A percentile compares a stretch with the other conserved stretches of the same genome.
Conservation (phyloP, 2,888 invertebrate species). For the Orchestes rusci region DNA sequence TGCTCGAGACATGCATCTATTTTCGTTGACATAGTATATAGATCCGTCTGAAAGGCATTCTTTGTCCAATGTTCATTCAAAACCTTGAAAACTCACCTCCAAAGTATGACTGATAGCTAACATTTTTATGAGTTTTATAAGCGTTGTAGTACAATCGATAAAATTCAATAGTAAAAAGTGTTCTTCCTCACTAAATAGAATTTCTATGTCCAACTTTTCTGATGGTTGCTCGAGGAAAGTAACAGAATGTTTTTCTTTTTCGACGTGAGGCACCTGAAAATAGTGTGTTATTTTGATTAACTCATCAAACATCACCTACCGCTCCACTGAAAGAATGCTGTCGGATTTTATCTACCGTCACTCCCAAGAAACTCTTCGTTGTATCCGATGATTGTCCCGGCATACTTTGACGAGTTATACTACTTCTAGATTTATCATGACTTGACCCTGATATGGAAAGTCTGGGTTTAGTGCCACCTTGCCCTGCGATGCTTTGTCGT, state of each 20-base stretch:
- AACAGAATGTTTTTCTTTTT: conserved; percentile 35
- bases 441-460: conserved; percentile 35
- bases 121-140: conserved; percentile 75
- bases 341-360: conserved; percentile 41
- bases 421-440: conserved; percentile 41
- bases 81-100: conserved; percentile 39
- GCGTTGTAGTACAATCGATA: conserved; percentile 74
- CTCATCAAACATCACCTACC: conserved; percentile 23
- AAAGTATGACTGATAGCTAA: conserved; percentile 56
- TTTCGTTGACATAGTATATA: conserved; percentile 68
- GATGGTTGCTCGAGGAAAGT: conserved; percentile 39
- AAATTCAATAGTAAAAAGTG: conserved; percentile 64
- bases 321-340: conserved; percentile 44
- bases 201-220: conserved; percentile 38
- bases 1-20: conserved; percentile 62
- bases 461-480: conserved; percentile 42
- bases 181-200: conserved; percentile 56
- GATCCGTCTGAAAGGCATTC: conserved; percentile 45
- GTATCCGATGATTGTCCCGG: conserved; percentile 35
- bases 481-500: conserved; percentile 50
- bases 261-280: conserved; percentile 23
- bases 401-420: conserved; percentile 42
- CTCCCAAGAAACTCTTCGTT: conserved; percentile 39
- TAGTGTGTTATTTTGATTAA: background rate
- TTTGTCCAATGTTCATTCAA: background rate